phyloP scores from a whole-genome alignment of 2,888 invertebrate species.

The Syritta pipiens region DNA sequence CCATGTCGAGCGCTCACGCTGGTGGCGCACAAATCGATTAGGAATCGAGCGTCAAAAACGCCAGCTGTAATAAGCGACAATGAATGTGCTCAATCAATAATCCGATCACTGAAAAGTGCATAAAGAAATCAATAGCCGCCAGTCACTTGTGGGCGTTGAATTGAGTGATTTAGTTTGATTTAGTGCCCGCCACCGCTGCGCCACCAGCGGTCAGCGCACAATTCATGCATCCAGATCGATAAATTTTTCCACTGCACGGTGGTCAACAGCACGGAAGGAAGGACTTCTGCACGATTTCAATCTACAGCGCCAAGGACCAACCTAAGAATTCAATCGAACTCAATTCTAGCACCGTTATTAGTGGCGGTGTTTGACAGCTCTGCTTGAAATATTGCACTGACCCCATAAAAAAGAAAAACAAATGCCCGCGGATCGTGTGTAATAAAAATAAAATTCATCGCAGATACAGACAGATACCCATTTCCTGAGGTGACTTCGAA shows the following conservation, averaged over 20 bases:
- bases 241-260: conserved; percentile 20
- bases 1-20: conserved; percentile 5
- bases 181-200: conserved; percentile 13
- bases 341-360: conserved; percentile 55
- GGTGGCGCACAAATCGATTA: conserved; percentile 43
- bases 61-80: conserved; percentile 39
- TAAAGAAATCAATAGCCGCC: conserved; percentile 61
- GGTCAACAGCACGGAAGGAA: conserved; percentile 43
- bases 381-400: conserved; percentile 49
- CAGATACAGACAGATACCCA: background rate
- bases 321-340: conserved; percentile 48
- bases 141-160: conserved; percentile 43
- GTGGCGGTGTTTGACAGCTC: conserved; percentile 59
- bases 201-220: conserved; percentile 1
- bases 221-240: conserved; percentile 37
- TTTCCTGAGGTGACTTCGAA: conserved; percentile 33
- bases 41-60: conserved; percentile 5
- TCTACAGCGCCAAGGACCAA: conserved; percentile 42
- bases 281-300: conserved; percentile 57
- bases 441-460: conserved; percentile 52
- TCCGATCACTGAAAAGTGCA: conserved; percentile 51
- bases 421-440: conserved; percentile 28
- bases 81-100: conserved; percentile 54
- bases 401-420: too few relatives aligned
- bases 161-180: conserved; percentile 66